Percentiles rank a stretch among this genome's conserved stretches.
Conservation (phyloP, 2,113 vertebrate genomes). For the Pandion haliaetus region DNA sequence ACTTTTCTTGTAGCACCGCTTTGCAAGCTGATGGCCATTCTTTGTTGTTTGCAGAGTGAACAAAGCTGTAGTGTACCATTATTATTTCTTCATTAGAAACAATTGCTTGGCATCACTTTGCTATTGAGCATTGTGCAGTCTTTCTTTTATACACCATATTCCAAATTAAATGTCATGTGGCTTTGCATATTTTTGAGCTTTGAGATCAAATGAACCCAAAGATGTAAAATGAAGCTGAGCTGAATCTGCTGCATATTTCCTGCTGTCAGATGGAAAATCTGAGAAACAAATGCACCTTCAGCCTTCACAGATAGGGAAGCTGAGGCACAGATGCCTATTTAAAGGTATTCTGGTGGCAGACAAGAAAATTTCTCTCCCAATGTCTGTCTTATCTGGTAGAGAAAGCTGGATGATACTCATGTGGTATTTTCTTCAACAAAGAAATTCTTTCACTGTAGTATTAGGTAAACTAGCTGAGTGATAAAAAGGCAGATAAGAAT, state of each 20-base stretch:
- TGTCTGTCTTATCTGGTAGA: background rate
- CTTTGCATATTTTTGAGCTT: conserved; percentile 8
- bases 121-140: background rate
- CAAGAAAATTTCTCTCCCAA: background rate
- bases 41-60: background rate
- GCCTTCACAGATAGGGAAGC: background rate
- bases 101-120: conserved; percentile 12
- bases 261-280: background rate
- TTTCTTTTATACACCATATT: conserved; percentile 3
- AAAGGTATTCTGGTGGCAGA: background rate
- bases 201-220: conserved; percentile 21
- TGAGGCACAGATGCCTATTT: conserved; percentile 31
- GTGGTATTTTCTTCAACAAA: conserved; percentile 10
- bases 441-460: background rate
- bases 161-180: background rate
- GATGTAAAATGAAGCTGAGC: background rate
- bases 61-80: background rate
- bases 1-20: background rate
- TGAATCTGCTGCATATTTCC: conserved; percentile 40
- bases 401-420: background rate
- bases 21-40: background rate
- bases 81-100: background rate
- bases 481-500: conserved; percentile 9
- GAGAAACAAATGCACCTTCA: background rate
- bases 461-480: conserved; percentile 31